Evolutionary conservation across 2,113 vertebrate species (phyloP).

Genomic region (Acrocephalus arundinaceus): DNA sequence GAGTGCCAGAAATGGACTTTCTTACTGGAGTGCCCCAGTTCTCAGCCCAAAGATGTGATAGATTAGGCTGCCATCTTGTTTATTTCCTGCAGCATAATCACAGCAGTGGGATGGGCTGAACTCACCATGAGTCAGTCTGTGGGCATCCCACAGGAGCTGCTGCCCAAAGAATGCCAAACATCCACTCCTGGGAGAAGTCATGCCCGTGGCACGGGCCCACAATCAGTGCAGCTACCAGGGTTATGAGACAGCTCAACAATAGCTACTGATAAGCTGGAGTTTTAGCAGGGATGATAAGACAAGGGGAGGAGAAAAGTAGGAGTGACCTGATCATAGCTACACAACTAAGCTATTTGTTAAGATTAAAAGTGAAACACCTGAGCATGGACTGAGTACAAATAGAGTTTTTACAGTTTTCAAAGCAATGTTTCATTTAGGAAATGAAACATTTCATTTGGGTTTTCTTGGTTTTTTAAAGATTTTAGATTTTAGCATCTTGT

Average conservation of each 20-base stretch:
- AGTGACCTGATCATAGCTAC: not conserved
- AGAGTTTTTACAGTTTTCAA: not conserved
- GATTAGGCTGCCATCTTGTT: not conserved
- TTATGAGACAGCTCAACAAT: not conserved
- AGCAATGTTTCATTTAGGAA: not conserved
- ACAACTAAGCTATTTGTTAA: not conserved
- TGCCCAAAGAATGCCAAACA: slow-evolving; percentile 37
- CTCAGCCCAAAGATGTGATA: not conserved
- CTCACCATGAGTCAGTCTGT: not conserved
- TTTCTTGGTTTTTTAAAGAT: not conserved
- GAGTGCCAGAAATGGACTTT: not conserved
- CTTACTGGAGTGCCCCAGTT: not conserved
- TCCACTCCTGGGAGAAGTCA: not conserved
- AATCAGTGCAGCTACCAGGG: not conserved
- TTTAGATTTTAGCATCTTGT: not conserved
- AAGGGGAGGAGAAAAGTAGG: not conserved
- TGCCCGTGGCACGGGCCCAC: not conserved
- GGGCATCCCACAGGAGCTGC: not conserved
- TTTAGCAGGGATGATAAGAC: not conserved
- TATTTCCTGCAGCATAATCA: slow-evolving; percentile 22
- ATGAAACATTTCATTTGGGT: not conserved
- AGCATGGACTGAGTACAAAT: not conserved
- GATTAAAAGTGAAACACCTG: not conserved
- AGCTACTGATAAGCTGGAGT: not conserved
- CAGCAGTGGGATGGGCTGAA: slow-evolving; percentile 27